phyloP scores from a whole-genome alignment of 2,113 vertebrate species.

The Macquaria ambigua region DNA sequence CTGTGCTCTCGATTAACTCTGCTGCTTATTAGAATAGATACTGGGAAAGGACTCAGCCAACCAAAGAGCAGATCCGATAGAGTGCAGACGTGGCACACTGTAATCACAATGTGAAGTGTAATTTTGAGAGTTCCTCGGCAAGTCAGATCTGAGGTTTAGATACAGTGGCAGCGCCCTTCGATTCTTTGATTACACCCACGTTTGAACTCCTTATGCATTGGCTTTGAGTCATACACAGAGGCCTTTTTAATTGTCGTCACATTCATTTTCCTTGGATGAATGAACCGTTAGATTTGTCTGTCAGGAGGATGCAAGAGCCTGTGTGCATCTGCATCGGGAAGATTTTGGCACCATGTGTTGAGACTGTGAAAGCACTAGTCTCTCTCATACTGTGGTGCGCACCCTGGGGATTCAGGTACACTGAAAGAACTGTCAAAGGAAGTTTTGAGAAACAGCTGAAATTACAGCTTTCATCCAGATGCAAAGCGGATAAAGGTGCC shows the following conservation, averaged over 20 bases:
- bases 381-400: slow-evolving; percentile 26
- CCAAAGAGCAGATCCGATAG: slow-evolving; percentile 60
- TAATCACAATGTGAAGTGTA: slow-evolving; percentile 62
- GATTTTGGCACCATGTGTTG: slow-evolving; percentile 37
- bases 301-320: slow-evolving; percentile 28
- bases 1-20: slow-evolving; percentile 80
- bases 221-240: slow-evolving; percentile 42
- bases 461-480: slow-evolving; percentile 63
- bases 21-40: slow-evolving; percentile 80
- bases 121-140: slow-evolving; percentile 50
- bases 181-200: slow-evolving; percentile 38
- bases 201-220: slow-evolving; percentile 23
- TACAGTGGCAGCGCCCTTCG: slow-evolving; percentile 20
- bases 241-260: slow-evolving; percentile 48
- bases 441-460: slow-evolving; percentile 54
- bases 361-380: slow-evolving; percentile 10
- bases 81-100: slow-evolving; percentile 44
- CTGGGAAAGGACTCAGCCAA: slow-evolving; percentile 65
- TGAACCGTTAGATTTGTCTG: slow-evolving; percentile 30
- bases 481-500: slow-evolving; percentile 54
- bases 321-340: slow-evolving; percentile 17
- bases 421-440: slow-evolving; percentile 53
- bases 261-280: slow-evolving; percentile 52
- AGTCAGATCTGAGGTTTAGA: slow-evolving; percentile 49
- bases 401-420: slow-evolving; percentile 44